These are phyloP conservation scores for Dryobates pubescens DNA, from an alignment of 2,797 vertebrate genomes.

Conservation along the genomic window DNA sequence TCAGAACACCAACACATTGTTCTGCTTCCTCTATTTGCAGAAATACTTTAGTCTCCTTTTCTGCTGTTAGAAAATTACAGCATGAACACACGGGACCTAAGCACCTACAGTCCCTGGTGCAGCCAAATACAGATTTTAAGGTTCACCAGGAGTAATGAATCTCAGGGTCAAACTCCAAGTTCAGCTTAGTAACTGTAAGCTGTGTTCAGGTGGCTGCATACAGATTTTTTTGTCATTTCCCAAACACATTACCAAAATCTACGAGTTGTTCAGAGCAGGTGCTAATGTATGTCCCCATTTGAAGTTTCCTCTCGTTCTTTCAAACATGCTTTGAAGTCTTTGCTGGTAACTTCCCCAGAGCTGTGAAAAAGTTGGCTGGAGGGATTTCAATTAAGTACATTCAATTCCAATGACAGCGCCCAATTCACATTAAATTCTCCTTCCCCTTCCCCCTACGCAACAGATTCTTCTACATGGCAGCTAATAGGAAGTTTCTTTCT, in stretches of 20 bases:
- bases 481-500: conserved; percentile 25
- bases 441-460: not conserved
- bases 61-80: not conserved
- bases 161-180: not conserved
- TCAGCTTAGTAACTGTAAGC: conserved; percentile 14
- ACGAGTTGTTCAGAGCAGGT: conserved; percentile 13
- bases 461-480: conserved; percentile 40
- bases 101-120: not conserved
- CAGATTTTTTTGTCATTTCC: not conserved
- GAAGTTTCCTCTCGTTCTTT: conserved; percentile 9
- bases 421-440: not conserved
- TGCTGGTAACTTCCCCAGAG: not conserved
- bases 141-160: conserved; percentile 11
- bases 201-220: conserved; percentile 15
- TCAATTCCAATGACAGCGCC: not conserved
- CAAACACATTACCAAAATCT: conserved; percentile 13
- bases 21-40: not conserved
- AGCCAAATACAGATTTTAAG: conserved; percentile 19
- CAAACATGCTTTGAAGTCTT: not conserved
- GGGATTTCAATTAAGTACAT: conserved; percentile 2
- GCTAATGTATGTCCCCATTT: not conserved
- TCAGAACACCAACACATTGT: not conserved
- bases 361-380: not conserved
- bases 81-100: not conserved
- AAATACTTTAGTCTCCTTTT: not conserved